Evolutionary conservation across 2,888 invertebrate genomes (phyloP), one percentile per base, ranked within the genome.

Genomic region (Hydroisotoma schaefferi): DNA sequence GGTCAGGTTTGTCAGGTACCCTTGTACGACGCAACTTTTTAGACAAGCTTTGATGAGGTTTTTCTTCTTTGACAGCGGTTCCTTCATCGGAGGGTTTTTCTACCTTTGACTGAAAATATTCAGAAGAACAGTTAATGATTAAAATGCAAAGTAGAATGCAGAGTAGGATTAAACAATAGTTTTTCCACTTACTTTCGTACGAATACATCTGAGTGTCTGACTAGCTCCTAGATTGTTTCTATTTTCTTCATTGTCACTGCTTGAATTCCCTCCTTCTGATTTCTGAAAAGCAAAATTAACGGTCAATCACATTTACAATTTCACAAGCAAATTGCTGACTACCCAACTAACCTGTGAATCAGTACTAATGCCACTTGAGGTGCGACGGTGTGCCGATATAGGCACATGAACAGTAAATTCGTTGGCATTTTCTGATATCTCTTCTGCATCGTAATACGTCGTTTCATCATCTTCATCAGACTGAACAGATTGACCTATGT

Each of bases 1-100:
- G 90, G 79, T 93, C 87, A 48, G 94, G 94, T 77, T 94, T 92
- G 25, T 94, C 92, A 6, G 94, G 91, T 56, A 53, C 53, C 26
- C 53, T 2, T 27, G 38, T 53, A 15, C 53, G 53, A 43, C 53
- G 53, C n/a, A 40, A 5, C 43, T 20, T 38, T 26, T 53, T 53
- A 27, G 43, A 23, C 4, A 40, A 25, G 23, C 23, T 26, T n/a
- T 20, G 22, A 8, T 18, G 22, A 2, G 53, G 43, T 33, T 37
- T 29, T 25, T 29, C 52, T 28, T 49, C 52, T 40, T 53, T 53
- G 6, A 53, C 23, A 6, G 53, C 59, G 25, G 38, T 18, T 27
- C 28, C 55, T 22, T 59, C 59, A 15, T 49, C 59, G 29, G 55
- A 33, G 26, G 44, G 29, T 27, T 46, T 59, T 23, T 67, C 62